Evolutionary conservation across 2,113 vertebrate genomes (phyloP).

Genomic region (Gymnobelideus leadbeateri): DNA sequence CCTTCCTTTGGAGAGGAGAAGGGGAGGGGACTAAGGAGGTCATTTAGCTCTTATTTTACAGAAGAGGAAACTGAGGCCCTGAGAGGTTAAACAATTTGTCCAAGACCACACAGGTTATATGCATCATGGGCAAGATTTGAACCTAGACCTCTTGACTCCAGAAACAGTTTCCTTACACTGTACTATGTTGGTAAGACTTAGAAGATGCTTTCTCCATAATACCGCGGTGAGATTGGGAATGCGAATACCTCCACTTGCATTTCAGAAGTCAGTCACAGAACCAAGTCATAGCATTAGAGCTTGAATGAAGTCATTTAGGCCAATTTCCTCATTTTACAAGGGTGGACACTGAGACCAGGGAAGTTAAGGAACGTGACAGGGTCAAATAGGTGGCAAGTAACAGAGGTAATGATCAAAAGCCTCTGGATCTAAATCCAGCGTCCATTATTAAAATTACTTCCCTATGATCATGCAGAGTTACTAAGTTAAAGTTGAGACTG

Average conservation of each 20-base stretch:
- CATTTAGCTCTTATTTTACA: not conserved
- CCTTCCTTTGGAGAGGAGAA: too few relatives aligned
- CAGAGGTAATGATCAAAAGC: not conserved
- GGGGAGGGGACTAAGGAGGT: not conserved
- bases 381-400: not conserved
- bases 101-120: not conserved
- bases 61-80: not conserved
- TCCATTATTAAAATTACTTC: not conserved
- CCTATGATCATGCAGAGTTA: not conserved
- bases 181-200: not conserved
- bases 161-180: not conserved
- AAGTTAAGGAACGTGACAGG: not conserved
- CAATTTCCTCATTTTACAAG: not conserved
- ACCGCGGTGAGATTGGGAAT: not conserved
- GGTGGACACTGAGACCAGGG: not conserved
- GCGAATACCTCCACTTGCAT: not conserved
- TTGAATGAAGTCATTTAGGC: not conserved
- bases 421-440: not conserved
- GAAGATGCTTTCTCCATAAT: too few relatives aligned
- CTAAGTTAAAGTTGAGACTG: not conserved
- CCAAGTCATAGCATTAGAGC: not conserved
- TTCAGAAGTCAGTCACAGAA: not conserved
- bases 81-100: not conserved
- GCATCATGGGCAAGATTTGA: not conserved
- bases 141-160: not conserved